Conservation (phyloP, 1,140 invertebrate species). For the Andrena cerasifolii region DNA sequence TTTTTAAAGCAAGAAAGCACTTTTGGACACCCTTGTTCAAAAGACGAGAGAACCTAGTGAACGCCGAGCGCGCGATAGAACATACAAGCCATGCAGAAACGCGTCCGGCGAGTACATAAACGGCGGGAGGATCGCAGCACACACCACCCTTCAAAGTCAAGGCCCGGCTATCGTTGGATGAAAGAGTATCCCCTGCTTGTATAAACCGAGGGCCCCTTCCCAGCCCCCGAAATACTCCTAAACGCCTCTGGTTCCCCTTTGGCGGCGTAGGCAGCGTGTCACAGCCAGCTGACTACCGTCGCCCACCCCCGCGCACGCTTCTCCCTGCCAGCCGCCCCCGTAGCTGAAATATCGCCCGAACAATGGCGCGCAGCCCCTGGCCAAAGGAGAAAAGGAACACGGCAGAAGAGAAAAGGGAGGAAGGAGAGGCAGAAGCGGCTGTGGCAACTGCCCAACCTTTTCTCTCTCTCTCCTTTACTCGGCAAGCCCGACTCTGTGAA, state of each 20-base stretch:
- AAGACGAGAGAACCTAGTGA: background rate
- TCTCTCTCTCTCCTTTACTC: slow-evolving; percentile 26
- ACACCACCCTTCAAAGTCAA: slow-evolving; percentile 65
- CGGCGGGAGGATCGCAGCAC: slow-evolving; percentile 38
- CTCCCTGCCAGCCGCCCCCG: slow-evolving; percentile 70
- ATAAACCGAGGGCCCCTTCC: slow-evolving; percentile 73
- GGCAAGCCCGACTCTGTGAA: slow-evolving; percentile 15
- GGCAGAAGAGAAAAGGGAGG: slow-evolving; percentile 42
- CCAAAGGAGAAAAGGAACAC: slow-evolving; percentile 53
- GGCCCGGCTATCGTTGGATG: slow-evolving; percentile 72
- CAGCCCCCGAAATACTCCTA: slow-evolving; percentile 74
- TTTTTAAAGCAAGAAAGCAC: too few relatives aligned
- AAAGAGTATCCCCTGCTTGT: slow-evolving; percentile 70
- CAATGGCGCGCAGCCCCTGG: slow-evolving; percentile 75
- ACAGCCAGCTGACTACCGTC: slow-evolving; percentile 80
- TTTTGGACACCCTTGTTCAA: too few relatives aligned
- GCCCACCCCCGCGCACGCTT: slow-evolving; percentile 62
- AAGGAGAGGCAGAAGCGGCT: slow-evolving; percentile 21
- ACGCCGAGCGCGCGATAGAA: background rate
- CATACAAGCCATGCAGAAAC: background rate
- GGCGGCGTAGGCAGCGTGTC: slow-evolving; percentile 80
- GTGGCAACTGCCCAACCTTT: slow-evolving; percentile 63
- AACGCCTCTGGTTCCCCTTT: slow-evolving; percentile 80
- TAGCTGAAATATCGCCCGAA: slow-evolving; percentile 81
- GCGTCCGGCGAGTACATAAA: slow-evolving; percentile 41